Evolutionary conservation across 2,113 vertebrate genomes (phyloP).

Genomic region (Hippolais icterina): DNA sequence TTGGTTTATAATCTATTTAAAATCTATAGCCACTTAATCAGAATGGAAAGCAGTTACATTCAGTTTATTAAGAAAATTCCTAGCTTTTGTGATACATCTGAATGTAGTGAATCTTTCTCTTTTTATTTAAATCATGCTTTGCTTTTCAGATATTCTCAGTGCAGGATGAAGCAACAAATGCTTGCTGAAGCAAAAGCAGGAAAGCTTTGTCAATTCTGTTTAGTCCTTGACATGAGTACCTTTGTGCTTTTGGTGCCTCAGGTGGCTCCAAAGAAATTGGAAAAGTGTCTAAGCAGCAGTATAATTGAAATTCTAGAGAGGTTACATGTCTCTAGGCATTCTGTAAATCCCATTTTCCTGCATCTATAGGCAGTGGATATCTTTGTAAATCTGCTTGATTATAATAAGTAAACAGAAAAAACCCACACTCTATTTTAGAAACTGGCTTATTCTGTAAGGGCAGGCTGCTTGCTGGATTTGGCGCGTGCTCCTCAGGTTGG

Average conservation of each 20-base stretch:
- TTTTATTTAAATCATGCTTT: not conserved
- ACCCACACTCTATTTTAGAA: rapidly evolving
- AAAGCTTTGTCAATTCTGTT: not conserved
- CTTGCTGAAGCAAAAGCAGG: not conserved
- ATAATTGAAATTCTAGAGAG: conserved; percentile 4
- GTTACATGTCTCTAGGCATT: not conserved
- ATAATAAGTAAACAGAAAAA: not conserved
- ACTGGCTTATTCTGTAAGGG: not conserved
- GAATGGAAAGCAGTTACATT: not conserved
- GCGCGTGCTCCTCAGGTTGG: rapidly evolving
- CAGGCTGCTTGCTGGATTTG: not conserved
- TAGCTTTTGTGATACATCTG: not conserved
- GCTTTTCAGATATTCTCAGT: not conserved
- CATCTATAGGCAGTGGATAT: not conserved
- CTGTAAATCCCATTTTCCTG: not conserved
- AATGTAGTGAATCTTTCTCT: not conserved
- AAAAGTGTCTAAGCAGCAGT: not conserved
- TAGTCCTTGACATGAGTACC: not conserved
- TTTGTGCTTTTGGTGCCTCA: not conserved
- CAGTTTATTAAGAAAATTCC: not conserved
- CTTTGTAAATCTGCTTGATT: not conserved
- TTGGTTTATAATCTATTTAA: not conserved
- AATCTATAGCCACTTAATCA: not conserved
- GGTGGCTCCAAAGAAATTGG: not conserved
- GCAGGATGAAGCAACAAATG: not conserved